Percentiles rank a stretch among this genome's conserved stretches.
Evolutionary conservation across 2,888 invertebrate genomes (phyloP).

Genomic region (Lydus trimaculatus): DNA sequence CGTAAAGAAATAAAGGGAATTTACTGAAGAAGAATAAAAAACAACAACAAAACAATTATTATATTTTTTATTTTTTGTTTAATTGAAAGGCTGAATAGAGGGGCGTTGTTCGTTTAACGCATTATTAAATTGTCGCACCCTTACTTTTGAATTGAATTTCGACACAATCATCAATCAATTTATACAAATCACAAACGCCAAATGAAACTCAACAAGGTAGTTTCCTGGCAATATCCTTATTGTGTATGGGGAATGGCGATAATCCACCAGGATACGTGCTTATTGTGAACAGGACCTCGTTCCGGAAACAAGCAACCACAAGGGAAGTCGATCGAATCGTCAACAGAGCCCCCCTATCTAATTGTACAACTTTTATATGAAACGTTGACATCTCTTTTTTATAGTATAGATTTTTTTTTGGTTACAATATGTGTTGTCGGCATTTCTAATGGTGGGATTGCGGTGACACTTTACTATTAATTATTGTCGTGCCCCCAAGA

Average conservation of each 20-base stretch:
- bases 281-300: slow-evolving; percentile 19
- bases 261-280: slow-evolving; percentile 41
- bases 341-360: background rate
- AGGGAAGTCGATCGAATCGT: slow-evolving; percentile 13
- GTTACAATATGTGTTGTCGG: slow-evolving; percentile 15
- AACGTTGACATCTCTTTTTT: slow-evolving; percentile 16
- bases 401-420: slow-evolving; percentile 8
- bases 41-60: background rate
- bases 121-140: slow-evolving; percentile 7
- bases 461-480: slow-evolving; percentile 49
- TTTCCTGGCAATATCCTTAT: slow-evolving; percentile 49
- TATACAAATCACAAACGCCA: slow-evolving; percentile 35
- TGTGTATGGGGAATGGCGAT: slow-evolving; percentile 39
- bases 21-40: background rate
- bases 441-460: slow-evolving; percentile 25
- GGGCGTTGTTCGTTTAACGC: slow-evolving; percentile 6
- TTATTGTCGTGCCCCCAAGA: slow-evolving; percentile 47
- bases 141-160: slow-evolving; percentile 14
- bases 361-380: slow-evolving; percentile 11
- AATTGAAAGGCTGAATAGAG: background rate
- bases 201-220: slow-evolving; percentile 42
- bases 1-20: background rate
- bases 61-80: background rate
- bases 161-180: slow-evolving; percentile 30
- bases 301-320: slow-evolving; percentile 21